Base-by-base conservation (phyloP, 2,113 vertebrate species). In the Lichenostomus cassidix region DNA sequence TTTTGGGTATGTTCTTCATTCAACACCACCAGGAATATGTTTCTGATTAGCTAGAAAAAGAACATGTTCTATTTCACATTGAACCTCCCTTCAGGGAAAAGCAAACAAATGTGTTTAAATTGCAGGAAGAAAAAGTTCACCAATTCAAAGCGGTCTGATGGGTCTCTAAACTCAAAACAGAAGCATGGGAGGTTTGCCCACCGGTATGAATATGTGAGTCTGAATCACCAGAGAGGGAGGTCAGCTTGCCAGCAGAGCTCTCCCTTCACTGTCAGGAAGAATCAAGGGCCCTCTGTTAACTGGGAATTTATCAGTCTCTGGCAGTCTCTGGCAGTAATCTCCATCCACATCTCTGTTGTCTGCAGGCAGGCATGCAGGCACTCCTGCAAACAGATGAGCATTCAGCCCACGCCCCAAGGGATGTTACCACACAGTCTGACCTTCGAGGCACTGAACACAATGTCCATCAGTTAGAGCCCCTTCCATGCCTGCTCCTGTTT, bases 151-250 rank as follows among this genome's bases (percentile, higher is more conserved):
- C 53, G 84, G 15, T 64, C 77, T 87, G 73, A 69, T 82, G 62
- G 31, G 31, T 71, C 74, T 92, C 69, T 87, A 94, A 97, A 94
- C 81, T 94, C 80, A 82, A 91, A 95, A 87, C 91, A 97, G 94
- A 95, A 94, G 87, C 77, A 33, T 71, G 65, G 83, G 91, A 95
- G 37, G 31, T 87, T 92, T 92, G 89, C 92, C 94, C 65, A 89
- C 65, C 0, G 0, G 52, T 75, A 82, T 4, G 12, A 89, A 87
- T 76, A 75, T 28, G 64, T 82, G 74, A 82, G 46, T 79, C 80
- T 91, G 73, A 89, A 79, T 73, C 69, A 60, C 78, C 17, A 13
- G 74, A 75, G 52, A 63, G 64, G 35, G 44, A 68, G 37, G 44
- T 49, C 69, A 77, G 29, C 25, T 15, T 29, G 44, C 63, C 91